Conservation (phyloP, 2,888 invertebrate species). For the Cecidostiba fungosa region DNA sequence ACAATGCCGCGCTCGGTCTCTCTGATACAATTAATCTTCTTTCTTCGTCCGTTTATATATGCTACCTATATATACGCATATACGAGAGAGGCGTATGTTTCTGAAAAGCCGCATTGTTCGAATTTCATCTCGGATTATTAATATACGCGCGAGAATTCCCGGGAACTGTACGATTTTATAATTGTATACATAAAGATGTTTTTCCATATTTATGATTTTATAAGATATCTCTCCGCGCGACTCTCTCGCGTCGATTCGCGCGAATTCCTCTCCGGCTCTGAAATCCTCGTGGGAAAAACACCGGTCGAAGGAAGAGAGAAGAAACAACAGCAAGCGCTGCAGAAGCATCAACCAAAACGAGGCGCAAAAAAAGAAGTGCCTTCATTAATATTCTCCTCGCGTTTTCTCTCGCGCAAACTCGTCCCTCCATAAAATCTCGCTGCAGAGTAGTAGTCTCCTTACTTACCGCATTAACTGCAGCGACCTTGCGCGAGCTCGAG, state of each 20-base stretch:
- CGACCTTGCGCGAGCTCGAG: slow-evolving; percentile 35
- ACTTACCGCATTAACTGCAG: background rate
- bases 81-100: background rate
- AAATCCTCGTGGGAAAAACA: slow-evolving; percentile 15
- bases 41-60: background rate
- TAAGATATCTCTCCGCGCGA: background rate
- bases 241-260: background rate
- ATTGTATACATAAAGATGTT: background rate
- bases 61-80: background rate
- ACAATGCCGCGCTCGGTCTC: background rate
- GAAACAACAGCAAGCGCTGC: background rate
- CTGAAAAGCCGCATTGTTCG: background rate
- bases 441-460: background rate
- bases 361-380: slow-evolving; percentile 19
- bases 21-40: slow-evolving; percentile 10
- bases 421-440: slow-evolving; percentile 38
- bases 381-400: slow-evolving; percentile 52
- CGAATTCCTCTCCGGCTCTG: background rate
- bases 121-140: slow-evolving; percentile 20
- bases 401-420: slow-evolving; percentile 15
- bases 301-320: background rate
- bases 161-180: background rate
- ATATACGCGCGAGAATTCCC: background rate
- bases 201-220: slow-evolving; percentile 8
- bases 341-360: slow-evolving; percentile 10